These are phyloP conservation scores for Rhyacophila evoluta DNA, from an alignment of 2,888 invertebrate genomes.

Conservation along the genomic window DNA sequence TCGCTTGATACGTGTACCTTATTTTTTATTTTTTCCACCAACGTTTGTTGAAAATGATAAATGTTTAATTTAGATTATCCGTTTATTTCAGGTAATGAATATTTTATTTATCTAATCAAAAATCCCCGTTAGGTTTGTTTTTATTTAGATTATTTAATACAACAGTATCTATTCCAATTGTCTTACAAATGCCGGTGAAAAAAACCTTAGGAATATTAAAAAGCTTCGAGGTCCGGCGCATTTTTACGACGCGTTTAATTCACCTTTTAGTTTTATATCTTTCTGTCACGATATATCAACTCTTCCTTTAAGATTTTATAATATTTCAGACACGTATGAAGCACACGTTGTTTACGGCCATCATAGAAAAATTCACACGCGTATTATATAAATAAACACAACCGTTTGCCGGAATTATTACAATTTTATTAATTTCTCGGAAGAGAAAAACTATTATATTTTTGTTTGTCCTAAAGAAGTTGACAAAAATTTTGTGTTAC, in stretches of 20 bases:
- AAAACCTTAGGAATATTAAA: neutral
- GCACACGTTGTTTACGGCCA: slow-evolving; percentile 43
- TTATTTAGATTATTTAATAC: too few relatives aligned
- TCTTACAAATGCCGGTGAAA: neutral
- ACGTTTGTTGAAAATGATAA: too few relatives aligned
- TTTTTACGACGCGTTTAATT: slow-evolving; percentile 38
- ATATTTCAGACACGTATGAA: slow-evolving; percentile 49
- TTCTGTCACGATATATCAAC: slow-evolving; percentile 36
- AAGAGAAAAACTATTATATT: slow-evolving; percentile 26
- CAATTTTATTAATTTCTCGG: slow-evolving; percentile 41
- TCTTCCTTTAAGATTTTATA: slow-evolving; percentile 39
- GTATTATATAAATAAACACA: slow-evolving; percentile 11
- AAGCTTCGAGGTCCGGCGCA: neutral
- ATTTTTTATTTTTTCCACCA: too few relatives aligned
- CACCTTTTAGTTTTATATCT: slow-evolving; percentile 40
- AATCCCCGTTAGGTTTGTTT: too few relatives aligned
- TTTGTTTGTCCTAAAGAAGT: neutral
- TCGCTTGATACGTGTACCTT: too few relatives aligned
- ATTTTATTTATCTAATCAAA: too few relatives aligned
- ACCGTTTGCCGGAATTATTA: slow-evolving; percentile 35
- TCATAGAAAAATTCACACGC: slow-evolving; percentile 45
- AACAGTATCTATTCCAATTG: neutral
- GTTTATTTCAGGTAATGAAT: too few relatives aligned
- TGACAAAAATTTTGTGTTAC: neutral
- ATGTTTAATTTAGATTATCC: too few relatives aligned